Conservation (phyloP, 2,113 vertebrate genomes). For the Australoheros scitulus region DNA sequence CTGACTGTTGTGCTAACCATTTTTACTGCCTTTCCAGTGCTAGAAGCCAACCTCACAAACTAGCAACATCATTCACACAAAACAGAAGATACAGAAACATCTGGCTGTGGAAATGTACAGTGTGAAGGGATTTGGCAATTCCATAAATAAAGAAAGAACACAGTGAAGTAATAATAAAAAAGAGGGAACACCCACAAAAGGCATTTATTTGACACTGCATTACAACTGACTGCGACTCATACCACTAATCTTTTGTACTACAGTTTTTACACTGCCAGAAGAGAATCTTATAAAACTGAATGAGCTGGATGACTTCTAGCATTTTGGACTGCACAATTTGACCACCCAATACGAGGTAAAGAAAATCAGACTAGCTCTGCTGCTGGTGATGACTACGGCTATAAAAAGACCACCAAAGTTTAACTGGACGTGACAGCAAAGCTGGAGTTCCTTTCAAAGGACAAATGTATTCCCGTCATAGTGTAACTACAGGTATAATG, state of each 20-base stretch:
- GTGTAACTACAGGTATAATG: not conserved
- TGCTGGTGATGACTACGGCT: not conserved
- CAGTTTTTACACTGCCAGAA: conserved; percentile 4
- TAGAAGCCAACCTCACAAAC: conserved; percentile 6
- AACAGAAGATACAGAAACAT: not conserved
- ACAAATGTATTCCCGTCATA: not conserved
- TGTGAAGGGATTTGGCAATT: not conserved
- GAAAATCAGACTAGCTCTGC: not conserved
- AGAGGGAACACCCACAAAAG: not conserved
- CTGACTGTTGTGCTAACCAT: not conserved
- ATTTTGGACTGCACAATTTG: not conserved
- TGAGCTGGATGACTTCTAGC: not conserved
- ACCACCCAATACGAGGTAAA: not conserved
- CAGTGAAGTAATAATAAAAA: not conserved
- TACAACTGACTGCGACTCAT: not conserved
- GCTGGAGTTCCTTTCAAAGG: not conserved
- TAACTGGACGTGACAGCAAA: not conserved
- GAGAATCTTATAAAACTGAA: not conserved
- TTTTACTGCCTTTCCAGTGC: not conserved
- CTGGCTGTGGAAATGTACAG: not conserved
- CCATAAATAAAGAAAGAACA: not conserved
- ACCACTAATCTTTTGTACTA: not conserved
- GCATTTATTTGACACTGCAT: conserved; percentile 9
- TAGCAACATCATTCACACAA: not conserved
- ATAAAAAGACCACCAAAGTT: conserved; percentile 7